Percentiles rank a stretch among this genome's conserved stretches.
Evolutionary conservation across 2,888 invertebrate species (phyloP).

Genomic region (Argyresthia goedartella): DNA sequence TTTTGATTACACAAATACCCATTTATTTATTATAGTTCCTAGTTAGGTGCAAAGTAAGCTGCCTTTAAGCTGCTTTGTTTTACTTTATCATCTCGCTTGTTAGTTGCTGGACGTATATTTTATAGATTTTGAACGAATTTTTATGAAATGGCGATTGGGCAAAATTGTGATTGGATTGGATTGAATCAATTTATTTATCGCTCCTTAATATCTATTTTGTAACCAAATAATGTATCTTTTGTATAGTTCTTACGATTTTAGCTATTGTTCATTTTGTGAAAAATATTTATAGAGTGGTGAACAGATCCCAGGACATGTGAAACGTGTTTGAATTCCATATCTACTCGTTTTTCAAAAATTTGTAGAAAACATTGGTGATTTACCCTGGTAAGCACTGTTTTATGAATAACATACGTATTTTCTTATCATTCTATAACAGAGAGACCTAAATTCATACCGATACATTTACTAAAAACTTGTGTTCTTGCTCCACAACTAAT

Average conservation of each 20-base stretch:
- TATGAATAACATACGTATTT: neutral
- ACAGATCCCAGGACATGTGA: slow-evolving; percentile 27
- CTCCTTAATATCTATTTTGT: slow-evolving; percentile 31
- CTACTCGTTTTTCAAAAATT: slow-evolving; percentile 24
- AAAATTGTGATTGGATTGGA: slow-evolving; percentile 44
- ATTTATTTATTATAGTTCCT: too few species aligned
- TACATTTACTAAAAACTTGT: neutral
- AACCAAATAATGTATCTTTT: slow-evolving; percentile 35
- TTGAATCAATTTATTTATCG: slow-evolving; percentile 41
- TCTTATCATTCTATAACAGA: neutral
- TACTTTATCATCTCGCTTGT: too few species aligned
- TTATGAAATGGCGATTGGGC: slow-evolving; percentile 54
- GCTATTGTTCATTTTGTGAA: slow-evolving; percentile 21
- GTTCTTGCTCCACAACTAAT: neutral
- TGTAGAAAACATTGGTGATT: neutral
- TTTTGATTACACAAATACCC: too few species aligned
- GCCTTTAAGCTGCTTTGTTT: too few species aligned
- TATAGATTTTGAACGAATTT: slow-evolving; percentile 24
- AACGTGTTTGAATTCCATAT: slow-evolving; percentile 33
- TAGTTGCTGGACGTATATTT: neutral
- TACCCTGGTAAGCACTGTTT: neutral
- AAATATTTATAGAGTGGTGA: slow-evolving; percentile 22
- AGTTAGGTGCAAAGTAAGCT: too few species aligned
- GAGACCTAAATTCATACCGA: neutral
- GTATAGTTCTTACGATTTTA: slow-evolving; percentile 22